Evolutionary conservation across 1,140 invertebrate genomes (phyloP), one percentile per base, ranked within the genome.

Genomic region (Solen grandis): DNA sequence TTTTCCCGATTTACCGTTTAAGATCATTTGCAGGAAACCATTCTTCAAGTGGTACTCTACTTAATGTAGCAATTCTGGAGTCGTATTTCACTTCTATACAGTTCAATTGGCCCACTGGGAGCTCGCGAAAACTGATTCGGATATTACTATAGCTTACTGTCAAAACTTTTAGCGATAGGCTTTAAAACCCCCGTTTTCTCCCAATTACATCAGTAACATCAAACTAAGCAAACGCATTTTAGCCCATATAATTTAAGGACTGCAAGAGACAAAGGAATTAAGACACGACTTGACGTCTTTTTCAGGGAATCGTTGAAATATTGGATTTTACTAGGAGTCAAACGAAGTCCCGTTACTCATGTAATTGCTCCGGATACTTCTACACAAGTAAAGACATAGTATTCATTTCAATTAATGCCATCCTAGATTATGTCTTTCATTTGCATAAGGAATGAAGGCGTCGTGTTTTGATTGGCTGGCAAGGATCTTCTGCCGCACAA

Each of bases 361-460:
- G 50, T 55, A 78, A 78, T 78, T 78, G 35, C 36, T 69, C 50
- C 19, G 22, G 38, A 78, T 35, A 36, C 54, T 59, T 66, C 46
- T 33, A 68, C 65, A 69, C 55, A n/a, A 50, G 29, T 38, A 33
- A 29, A 59, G 75, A 69, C 75, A 78, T 38, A 22, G 75, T 78
- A 78, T 78, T 78, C 54, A 69, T 78, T 78, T 68, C 63, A 78
- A 78, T 78, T 78, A 78, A 69, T 41, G 75, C 65, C 75, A 68
- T 62, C 13, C 60, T 65, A 59, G 5, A 69, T 78, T 78, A 68
- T 38, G 63, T 78, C 75, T 78, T 78, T 78, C 65, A 78, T 78
- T 78, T 78, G 75, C 75, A 68, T 78, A 57, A 35, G n/a, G 31
- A 78, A 78, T 25, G n/a, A 25, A 62, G n/a, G n/a, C 52, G 52